Conservation (phyloP, 2,113 vertebrate species). For the Steatornis caripensis region DNA sequence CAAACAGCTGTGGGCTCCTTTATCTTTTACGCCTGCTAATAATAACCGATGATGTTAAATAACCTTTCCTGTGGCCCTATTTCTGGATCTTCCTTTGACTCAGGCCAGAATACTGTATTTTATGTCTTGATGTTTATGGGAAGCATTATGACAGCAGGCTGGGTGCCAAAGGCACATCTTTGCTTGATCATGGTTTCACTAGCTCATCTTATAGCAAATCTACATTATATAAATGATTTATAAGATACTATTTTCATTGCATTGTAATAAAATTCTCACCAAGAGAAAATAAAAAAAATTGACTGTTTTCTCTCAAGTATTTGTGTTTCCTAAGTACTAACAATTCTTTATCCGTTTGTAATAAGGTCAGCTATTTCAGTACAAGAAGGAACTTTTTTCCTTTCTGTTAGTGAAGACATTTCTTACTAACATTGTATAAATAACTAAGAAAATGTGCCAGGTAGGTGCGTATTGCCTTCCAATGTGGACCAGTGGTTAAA, state of each 20-base stretch:
- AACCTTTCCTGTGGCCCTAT: not conserved
- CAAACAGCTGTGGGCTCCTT: not conserved
- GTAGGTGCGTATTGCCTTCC: not conserved
- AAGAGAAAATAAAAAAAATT: not conserved
- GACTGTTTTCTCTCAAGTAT: not conserved
- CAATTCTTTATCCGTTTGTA: not conserved
- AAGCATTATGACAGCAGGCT: not conserved
- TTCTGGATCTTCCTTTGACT: not conserved
- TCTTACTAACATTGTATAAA: constrained; percentile 14
- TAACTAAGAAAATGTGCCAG: not conserved
- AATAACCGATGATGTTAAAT: not conserved
- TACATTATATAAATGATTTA: not conserved
- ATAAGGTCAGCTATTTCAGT: not conserved
- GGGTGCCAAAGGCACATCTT: constrained; percentile 21
- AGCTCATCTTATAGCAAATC: not conserved
- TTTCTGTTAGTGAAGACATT: not conserved
- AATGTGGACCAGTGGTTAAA: not conserved
- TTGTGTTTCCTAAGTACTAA: not conserved
- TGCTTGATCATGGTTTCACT: constrained; percentile 13
- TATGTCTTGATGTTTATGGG: not conserved
- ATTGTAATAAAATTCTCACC: constrained; percentile 3
- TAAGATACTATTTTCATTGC: not conserved
- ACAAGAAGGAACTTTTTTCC: not conserved
- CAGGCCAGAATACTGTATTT: not conserved
- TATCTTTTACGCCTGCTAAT: not conserved